Evolutionary conservation across 92 coral and sea anemone species (phyloP), one percentile per base, ranked within the genome.

Genomic region (Desmophyllum pertusum): DNA sequence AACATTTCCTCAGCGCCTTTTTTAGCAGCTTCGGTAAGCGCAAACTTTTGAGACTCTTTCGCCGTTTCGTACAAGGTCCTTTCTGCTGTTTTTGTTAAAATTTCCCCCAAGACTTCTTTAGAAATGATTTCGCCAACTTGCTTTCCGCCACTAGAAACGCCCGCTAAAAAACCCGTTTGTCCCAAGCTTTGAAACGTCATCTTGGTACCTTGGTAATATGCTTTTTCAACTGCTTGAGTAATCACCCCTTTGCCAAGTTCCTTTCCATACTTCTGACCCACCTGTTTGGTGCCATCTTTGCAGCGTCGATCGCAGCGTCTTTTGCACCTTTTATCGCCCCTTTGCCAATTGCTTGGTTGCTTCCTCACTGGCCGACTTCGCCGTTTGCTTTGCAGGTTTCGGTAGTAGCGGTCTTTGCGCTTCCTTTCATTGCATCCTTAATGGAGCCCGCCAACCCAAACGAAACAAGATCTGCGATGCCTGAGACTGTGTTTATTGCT

Each of bases 361-460:
- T 73, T 74, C 52, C 74, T 75, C 63, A 17, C 3, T 37, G 0
- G 75, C 75, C 27, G 61, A 8, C 51, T 31, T 74, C 61, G 75
- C 87, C 42, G 14, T 25, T 11, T 83, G 23, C 30, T 83, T 83
- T 15, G 81, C 87, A 45, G 67, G n/a, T 9, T 11, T 62, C 3
- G 15, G 23, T n/a, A 74, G 40, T 38, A 62, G 75, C 81, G 2
- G 0, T 52, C 35, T 75, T 75, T 43, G 37, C 40, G 23, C 46
- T 75, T 21, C 8, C 68, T 59, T 33, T 35, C 81, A 69, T n/a
- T 74, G 11, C 63, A 1, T 74, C 65, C 27, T 73, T 59, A 43
- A 41, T 6, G 19, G 5, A 0, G 29, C 43, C 7, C 23, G 18
- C 21, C 5, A 18, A 7, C 18, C 87, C 75, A 35, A 29, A 1